phyloP scores from a whole-genome alignment of 1,140 invertebrate genomes.

The Nebria ingens region DNA sequence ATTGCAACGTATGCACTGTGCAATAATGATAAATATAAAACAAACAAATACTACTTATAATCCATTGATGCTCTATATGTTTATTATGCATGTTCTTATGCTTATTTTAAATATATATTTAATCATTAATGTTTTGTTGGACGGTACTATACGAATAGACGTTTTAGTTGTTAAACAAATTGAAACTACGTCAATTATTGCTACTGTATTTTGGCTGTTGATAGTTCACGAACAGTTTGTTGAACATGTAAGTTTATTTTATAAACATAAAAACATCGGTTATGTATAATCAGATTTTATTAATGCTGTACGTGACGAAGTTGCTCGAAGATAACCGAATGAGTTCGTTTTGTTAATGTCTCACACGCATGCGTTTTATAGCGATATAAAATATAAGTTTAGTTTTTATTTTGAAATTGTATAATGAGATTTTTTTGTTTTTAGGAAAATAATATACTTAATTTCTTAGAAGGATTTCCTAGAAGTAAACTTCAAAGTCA shows the following conservation, averaged over 20 bases:
- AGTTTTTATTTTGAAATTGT: not conserved
- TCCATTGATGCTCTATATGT: not conserved
- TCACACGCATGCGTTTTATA: no score
- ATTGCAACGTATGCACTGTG: not conserved
- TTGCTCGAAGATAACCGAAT: no score
- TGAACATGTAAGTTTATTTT: not conserved
- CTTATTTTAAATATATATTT: not conserved
- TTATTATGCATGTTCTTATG: not conserved
- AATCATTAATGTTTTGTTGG: not conserved
- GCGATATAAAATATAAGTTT: no score
- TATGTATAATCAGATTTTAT: no score
- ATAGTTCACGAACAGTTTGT: not conserved
- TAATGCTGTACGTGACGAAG: no score
- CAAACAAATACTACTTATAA: not conserved
- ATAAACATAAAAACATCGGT: no score
- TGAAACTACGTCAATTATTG: not conserved
- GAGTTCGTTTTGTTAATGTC: no score
- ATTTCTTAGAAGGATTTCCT: not conserved
- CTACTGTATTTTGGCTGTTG: not conserved
- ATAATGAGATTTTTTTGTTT: not conserved
- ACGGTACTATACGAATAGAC: not conserved
- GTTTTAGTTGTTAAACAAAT: not conserved
- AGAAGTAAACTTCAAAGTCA: not conserved
- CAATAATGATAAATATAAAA: not conserved
- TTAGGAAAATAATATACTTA: not conserved